phyloP scores from a whole-genome alignment of 2,113 vertebrate species.

The Centropus bengalensis region DNA sequence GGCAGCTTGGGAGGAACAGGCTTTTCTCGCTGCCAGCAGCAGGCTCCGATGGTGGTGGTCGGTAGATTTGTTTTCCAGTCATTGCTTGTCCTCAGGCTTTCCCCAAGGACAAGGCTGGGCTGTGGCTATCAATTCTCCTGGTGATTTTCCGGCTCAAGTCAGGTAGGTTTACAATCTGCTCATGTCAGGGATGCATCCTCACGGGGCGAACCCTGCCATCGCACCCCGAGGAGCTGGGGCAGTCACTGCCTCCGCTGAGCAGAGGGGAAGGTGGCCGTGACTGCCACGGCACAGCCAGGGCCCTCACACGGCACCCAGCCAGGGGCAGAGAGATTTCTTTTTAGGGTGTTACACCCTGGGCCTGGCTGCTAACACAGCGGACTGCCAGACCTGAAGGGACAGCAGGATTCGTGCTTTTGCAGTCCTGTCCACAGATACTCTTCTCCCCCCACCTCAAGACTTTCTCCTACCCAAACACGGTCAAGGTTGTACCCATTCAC shows the following conservation, averaged over 20 bases:
- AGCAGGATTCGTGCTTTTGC: neutral
- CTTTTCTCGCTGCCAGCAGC: neutral
- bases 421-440: neutral
- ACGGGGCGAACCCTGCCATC: neutral
- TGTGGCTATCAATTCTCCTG: neutral
- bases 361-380: neutral
- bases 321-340: neutral
- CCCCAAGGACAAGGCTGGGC: conserved; percentile 1
- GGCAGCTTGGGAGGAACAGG: neutral
- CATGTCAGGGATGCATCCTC: accelerated
- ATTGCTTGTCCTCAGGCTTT: neutral
- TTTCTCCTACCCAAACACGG: neutral
- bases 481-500: neutral
- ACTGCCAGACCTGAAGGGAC: neutral
- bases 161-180: neutral
- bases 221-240: neutral
- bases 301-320: accelerated
- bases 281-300: neutral
- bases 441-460: neutral
- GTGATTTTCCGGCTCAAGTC: neutral
- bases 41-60: conserved; percentile 15
- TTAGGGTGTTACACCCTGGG: neutral
- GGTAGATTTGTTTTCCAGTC: conserved; percentile 15
- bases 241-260: neutral
- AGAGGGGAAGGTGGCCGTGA: accelerated